Evolutionary conservation across 2,113 vertebrate species (phyloP).

Genomic region (Apodemus sylvaticus): DNA sequence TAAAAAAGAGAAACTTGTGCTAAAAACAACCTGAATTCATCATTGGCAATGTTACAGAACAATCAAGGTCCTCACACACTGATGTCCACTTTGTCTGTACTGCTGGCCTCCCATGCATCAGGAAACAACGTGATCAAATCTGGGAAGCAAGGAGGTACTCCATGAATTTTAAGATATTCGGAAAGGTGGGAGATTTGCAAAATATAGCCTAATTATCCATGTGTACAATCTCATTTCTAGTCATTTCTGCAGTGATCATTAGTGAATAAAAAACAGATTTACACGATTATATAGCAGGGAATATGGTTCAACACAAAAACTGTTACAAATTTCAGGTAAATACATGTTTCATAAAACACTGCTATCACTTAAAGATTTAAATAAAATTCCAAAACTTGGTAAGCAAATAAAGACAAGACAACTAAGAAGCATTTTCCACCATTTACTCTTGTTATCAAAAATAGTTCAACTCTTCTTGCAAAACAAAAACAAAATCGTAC

Average conservation of each 20-base stretch:
- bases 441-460: constrained; percentile 96
- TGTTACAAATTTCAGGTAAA: constrained; percentile 79
- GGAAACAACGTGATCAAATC: constrained; percentile 75
- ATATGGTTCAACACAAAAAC: constrained; percentile 77
- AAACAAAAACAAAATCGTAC: constrained; percentile 91
- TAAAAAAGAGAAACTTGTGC: constrained; percentile 89
- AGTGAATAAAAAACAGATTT: constrained; percentile 79
- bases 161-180: constrained; percentile 76
- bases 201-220: constrained; percentile 78
- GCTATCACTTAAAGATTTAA: constrained; percentile 80
- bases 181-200: constrained; percentile 75
- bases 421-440: constrained; percentile 93
- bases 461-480: constrained; percentile 95
- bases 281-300: constrained; percentile 78
- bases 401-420: constrained; percentile 92
- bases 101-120: constrained; percentile 81
- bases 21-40: constrained; percentile 91
- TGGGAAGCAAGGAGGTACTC: constrained; percentile 77
- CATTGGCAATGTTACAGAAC: constrained; percentile 87
- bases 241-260: constrained; percentile 77
- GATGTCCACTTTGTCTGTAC: constrained; percentile 82
- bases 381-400: constrained; percentile 84
- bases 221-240: constrained; percentile 79
- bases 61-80: constrained; percentile 89
- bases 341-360: constrained; percentile 79